Conservation (phyloP, 2,888 invertebrate genomes). For the Podotricha telesiphe region DNA sequence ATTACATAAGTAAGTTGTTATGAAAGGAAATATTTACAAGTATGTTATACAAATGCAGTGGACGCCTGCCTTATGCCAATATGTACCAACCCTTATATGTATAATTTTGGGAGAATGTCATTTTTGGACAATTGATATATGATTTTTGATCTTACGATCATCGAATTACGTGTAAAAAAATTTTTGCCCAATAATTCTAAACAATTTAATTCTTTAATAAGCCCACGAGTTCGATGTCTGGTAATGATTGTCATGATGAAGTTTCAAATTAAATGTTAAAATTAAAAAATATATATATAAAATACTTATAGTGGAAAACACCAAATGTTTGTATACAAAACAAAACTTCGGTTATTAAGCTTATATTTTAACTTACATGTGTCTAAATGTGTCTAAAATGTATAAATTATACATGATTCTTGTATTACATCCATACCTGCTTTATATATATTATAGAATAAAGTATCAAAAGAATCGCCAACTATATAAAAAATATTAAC, state of each 20-base stretch:
- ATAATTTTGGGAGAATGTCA: background rate
- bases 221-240: background rate
- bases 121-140: background rate
- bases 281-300: background rate
- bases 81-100: background rate
- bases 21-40: slow-evolving; percentile 34
- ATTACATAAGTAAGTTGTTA: slow-evolving; percentile 31
- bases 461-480: too few relatives aligned
- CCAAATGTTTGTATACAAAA: background rate
- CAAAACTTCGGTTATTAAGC: background rate
- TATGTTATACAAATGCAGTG: background rate
- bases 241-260: background rate
- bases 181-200: too few relatives aligned
- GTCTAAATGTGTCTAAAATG: background rate
- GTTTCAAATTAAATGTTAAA: background rate
- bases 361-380: slow-evolving; percentile 7
- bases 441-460: too few relatives aligned
- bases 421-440: background rate
- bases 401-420: background rate
- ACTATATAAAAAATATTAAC: too few relatives aligned
- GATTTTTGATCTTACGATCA: background rate
- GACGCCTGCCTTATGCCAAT: background rate
- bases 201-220: background rate
- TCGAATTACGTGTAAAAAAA: too few relatives aligned
- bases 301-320: background rate